Evolutionary conservation across 2,113 vertebrate species (phyloP).

Genomic region (Ailuropoda melanoleuca): DNA sequence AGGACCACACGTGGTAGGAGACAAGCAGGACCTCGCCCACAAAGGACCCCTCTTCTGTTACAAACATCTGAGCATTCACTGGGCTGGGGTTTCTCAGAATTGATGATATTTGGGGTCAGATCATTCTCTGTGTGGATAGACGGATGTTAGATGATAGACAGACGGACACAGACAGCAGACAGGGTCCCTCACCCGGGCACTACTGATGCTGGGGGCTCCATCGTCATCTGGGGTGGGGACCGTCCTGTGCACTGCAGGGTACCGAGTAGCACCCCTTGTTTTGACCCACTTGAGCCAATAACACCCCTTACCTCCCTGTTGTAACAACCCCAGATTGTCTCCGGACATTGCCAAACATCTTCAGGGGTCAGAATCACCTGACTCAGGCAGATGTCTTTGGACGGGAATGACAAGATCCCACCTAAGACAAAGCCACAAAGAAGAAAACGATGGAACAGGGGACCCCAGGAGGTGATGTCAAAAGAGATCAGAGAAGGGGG

Average conservation of each 20-base stretch:
- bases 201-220: not conserved
- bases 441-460: not conserved
- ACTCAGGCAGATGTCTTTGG: not conserved
- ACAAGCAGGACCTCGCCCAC: not conserved
- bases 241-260: not conserved
- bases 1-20: not conserved
- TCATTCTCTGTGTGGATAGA: not conserved
- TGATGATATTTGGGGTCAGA: not conserved
- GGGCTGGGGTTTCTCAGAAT: not conserved
- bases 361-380: not conserved
- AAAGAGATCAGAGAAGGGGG: not conserved
- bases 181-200: not conserved
- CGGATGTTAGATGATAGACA: not conserved
- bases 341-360: not conserved
- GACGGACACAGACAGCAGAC: not conserved
- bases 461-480: not conserved
- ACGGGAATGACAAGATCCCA: not conserved
- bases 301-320: fast-evolving
- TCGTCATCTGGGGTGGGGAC: not conserved
- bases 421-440: not conserved
- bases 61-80: not conserved
- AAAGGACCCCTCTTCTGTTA: not conserved
- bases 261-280: not conserved
- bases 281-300: not conserved
- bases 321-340: not conserved